These are phyloP conservation scores for Megathymus violae DNA, from an alignment of 1,140 invertebrate species.

Conservation along the genomic window DNA sequence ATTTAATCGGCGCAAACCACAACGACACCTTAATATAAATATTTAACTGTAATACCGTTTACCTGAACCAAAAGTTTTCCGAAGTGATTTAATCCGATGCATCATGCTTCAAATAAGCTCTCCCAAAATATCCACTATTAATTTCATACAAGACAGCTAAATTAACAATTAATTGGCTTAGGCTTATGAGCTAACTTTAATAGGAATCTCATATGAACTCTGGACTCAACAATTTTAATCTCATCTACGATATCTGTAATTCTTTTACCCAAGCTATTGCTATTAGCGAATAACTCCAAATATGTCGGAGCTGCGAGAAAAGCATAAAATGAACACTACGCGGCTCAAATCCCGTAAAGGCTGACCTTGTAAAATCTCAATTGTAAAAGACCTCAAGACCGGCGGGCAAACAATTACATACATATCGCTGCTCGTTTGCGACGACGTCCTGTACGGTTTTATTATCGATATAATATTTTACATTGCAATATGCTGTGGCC, in stretches of 20 bases:
- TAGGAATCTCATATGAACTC: slow-evolving; percentile 69
- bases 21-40: too few relatives aligned
- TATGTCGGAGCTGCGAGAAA: neutral
- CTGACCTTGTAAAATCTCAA: too few relatives aligned
- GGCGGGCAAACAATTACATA: neutral
- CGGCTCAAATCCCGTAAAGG: neutral
- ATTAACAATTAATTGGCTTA: slow-evolving; percentile 26
- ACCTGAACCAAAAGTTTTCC: neutral
- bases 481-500: neutral
- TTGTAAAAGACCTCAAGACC: neutral
- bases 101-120: neutral
- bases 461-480: neutral
- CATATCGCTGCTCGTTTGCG: neutral
- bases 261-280: slow-evolving; percentile 5
- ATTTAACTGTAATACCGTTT: too few relatives aligned
- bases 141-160: neutral
- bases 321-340: neutral
- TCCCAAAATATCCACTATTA: neutral
- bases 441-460: neutral
- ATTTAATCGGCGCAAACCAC: too few relatives aligned
- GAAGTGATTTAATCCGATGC: neutral
- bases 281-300: slow-evolving; percentile 1
- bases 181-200: slow-evolving; percentile 50
- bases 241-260: slow-evolving; percentile 47
- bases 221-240: slow-evolving; percentile 53